phyloP scores from a whole-genome alignment of 2,888 invertebrate species.

The Aleiodes alternator region DNA sequence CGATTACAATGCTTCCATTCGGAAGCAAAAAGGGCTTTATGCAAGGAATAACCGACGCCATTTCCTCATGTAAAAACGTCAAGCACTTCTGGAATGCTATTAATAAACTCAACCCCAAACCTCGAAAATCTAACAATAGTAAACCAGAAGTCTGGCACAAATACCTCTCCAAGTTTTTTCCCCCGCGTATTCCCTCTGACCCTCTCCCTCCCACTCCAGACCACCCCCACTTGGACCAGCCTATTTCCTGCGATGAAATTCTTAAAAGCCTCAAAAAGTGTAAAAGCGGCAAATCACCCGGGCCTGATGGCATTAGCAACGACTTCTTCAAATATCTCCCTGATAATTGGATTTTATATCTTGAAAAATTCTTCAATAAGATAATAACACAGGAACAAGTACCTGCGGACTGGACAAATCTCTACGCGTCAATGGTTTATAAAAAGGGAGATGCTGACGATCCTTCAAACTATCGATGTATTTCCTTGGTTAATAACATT shows the following conservation, averaged over 20 bases:
- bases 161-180: no score
- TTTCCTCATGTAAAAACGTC: no score
- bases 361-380: neutral
- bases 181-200: no score
- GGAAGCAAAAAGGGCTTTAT: no score
- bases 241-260: neutral
- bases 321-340: constrained; percentile 5
- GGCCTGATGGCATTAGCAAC: neutral
- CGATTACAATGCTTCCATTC: no score
- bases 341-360: neutral
- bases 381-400: neutral
- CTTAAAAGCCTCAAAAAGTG: neutral
- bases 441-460: constrained; percentile 25
- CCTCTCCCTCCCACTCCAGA: no score
- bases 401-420: neutral
- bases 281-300: constrained; percentile 8
- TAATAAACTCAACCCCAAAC: no score
- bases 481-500: constrained; percentile 50
- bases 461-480: constrained; percentile 53
- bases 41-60: no score
- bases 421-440: neutral
- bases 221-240: neutral
- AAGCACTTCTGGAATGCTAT: no score
- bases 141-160: no score
- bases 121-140: no score